Evolutionary conservation across 2,113 vertebrate genomes (phyloP).

Genomic region (Prunella himalayana): DNA sequence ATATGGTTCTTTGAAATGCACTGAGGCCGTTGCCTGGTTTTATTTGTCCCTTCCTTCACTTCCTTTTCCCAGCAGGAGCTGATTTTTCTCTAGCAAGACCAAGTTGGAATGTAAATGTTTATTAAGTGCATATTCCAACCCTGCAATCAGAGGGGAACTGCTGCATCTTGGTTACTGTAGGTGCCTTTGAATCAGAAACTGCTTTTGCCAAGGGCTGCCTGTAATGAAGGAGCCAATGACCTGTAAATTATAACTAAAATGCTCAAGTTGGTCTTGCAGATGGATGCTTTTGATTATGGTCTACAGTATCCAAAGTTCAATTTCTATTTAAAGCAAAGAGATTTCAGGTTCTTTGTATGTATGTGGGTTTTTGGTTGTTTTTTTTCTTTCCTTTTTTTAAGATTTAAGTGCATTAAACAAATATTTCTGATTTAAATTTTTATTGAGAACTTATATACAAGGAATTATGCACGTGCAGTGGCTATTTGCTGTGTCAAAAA

Average conservation of each 20-base stretch:
- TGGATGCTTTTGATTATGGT: conserved; percentile 50
- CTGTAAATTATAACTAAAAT: conserved; percentile 53
- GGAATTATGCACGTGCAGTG: neutral
- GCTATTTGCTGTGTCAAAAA: neutral
- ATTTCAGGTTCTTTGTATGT: neutral
- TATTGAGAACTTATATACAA: neutral
- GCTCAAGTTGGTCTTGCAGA: conserved; percentile 46
- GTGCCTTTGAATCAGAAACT: conserved; percentile 27
- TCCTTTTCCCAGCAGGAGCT: neutral
- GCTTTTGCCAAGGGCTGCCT: conserved; percentile 29
- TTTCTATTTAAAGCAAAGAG: conserved; percentile 33
- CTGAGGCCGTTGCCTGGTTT: neutral
- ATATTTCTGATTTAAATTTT: neutral
- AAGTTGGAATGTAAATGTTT: conserved; percentile 34
- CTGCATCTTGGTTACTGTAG: neutral
- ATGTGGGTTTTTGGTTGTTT: neutral
- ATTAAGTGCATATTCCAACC: conserved; percentile 32
- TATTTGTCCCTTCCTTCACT: neutral
- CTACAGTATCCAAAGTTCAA: conserved; percentile 15
- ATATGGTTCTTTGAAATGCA: neutral
- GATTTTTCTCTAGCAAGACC: conserved; percentile 17
- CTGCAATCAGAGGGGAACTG: neutral
- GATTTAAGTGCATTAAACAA: neutral
- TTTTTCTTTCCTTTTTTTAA: neutral
- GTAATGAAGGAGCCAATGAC: conserved; percentile 57